Conservation (phyloP, 1,140 invertebrate genomes). For the Ridgeia piscesae region DNA sequence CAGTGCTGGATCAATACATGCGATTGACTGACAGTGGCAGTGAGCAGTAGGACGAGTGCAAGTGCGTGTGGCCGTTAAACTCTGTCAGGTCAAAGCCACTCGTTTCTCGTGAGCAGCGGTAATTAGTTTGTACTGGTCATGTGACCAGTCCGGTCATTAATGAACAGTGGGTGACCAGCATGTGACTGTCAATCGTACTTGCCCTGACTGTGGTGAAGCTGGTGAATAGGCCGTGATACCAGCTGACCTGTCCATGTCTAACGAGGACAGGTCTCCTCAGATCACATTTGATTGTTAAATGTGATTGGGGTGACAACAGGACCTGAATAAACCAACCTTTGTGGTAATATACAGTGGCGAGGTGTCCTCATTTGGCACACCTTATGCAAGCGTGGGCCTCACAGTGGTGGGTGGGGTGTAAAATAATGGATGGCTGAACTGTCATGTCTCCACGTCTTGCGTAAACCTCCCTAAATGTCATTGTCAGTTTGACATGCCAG, state of each 20-base stretch:
- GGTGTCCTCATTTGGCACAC: background rate
- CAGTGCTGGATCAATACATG: background rate
- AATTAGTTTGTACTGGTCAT: background rate
- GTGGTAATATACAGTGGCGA: background rate
- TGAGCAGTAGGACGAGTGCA: background rate
- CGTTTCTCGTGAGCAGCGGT: background rate
- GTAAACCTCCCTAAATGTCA: background rate
- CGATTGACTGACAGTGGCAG: background rate
- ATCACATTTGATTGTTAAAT: background rate
- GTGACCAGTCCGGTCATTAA: background rate
- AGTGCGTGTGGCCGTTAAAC: background rate
- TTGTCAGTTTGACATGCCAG: background rate
- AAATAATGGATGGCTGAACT: background rate
- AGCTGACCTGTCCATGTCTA: background rate
- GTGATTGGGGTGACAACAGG: background rate
- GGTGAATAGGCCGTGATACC: background rate
- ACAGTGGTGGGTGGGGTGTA: background rate
- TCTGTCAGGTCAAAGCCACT: background rate
- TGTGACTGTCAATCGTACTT: background rate
- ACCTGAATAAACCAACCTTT: background rate
- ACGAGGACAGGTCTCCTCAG: background rate
- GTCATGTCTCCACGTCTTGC: background rate
- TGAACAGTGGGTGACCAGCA: background rate
- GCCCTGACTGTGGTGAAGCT: background rate
- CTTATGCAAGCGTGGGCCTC: background rate